Conservation (phyloP, 2,888 invertebrate genomes). For the Tineola bisselliella region DNA sequence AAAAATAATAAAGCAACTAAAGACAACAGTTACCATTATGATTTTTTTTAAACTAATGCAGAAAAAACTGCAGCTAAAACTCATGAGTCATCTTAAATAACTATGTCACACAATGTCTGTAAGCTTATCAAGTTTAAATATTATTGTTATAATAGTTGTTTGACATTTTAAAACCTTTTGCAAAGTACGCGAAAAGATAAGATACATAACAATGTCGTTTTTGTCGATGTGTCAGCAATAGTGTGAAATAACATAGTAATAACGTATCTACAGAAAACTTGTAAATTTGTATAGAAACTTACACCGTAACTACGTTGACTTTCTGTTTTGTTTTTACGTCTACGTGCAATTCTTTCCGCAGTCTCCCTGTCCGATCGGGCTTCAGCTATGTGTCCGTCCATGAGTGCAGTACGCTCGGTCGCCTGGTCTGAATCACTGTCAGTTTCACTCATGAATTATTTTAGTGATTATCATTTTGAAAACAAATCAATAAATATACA, state of each 20-base stretch:
- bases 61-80: too few species aligned
- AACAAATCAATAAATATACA: not conserved
- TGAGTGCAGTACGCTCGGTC: slow-evolving; percentile 82
- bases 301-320: slow-evolving; percentile 65
- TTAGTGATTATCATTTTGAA: not conserved
- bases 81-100: too few species aligned
- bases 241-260: not conserved
- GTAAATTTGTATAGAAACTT: slow-evolving; percentile 23
- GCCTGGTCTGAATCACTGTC: slow-evolving; percentile 67
- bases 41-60: too few species aligned
- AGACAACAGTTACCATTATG: too few species aligned
- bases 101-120: too few species aligned
- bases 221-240: not conserved
- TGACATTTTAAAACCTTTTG: too few species aligned
- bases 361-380: slow-evolving; percentile 67
- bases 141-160: too few species aligned
- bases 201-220: too few species aligned
- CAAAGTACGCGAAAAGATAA: too few species aligned
- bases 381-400: slow-evolving; percentile 85
- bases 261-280: too few species aligned
- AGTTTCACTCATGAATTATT: slow-evolving; percentile 49
- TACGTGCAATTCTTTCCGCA: slow-evolving; percentile 63
- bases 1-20: too few species aligned
- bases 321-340: slow-evolving; percentile 64
- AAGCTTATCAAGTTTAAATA: too few species aligned